A percentile compares a stretch with the other conserved stretches of the same genome.
Conservation (phyloP, 2,113 vertebrate species). For the Cervus canadensis region DNA sequence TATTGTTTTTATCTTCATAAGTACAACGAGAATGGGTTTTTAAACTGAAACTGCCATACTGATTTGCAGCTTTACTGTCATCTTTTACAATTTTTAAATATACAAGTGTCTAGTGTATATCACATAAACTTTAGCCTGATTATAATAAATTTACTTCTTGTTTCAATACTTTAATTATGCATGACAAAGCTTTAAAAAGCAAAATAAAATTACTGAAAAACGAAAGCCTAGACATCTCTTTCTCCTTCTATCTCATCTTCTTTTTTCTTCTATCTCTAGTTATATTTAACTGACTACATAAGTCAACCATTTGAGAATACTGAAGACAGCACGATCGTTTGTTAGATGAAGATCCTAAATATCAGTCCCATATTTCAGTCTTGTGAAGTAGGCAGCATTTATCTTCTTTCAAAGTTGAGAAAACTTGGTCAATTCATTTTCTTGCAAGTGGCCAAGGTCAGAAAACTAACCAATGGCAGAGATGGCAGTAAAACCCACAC, state of each 20-base stretch:
- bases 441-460: not conserved
- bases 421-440: not conserved
- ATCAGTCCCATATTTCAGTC: not conserved
- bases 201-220: not conserved
- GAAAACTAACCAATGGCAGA: not conserved
- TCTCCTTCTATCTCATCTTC: not conserved
- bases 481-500: not conserved
- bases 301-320: not conserved
- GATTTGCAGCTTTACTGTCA: not conserved
- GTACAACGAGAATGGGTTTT: not conserved
- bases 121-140: not conserved
- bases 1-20: not conserved
- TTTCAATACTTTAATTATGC: not conserved
- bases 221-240: not conserved
- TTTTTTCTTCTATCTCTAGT: not conserved
- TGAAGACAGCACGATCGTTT: not conserved
- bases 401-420: not conserved
- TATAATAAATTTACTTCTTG: constrained; percentile 7
- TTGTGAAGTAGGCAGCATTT: not conserved
- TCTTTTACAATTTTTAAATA: not conserved
- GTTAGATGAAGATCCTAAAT: not conserved
- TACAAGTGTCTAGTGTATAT: not conserved
- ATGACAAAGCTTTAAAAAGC: not conserved
- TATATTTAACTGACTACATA: not conserved
- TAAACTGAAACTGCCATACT: not conserved